These are phyloP conservation scores for Apamea epomidion DNA, from an alignment of 2,888 invertebrate species.

Conservation along the genomic window DNA sequence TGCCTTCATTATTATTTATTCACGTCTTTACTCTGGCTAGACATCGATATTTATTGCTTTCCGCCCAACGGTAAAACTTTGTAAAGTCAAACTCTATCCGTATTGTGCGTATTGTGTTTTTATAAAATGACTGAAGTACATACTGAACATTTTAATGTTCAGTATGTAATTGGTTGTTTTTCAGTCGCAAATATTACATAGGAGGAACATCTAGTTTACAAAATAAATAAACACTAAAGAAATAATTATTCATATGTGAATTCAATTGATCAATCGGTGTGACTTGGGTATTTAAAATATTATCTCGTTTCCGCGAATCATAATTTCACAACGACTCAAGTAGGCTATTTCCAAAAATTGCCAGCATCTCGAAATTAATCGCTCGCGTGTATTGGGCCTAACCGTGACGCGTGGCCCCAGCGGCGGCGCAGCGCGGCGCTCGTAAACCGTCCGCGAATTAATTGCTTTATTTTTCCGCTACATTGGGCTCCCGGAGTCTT, in stretches of 20 bases:
- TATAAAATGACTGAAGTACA: too few species aligned
- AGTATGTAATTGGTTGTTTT: not conserved
- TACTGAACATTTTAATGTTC: too few species aligned
- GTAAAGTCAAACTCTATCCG: not conserved
- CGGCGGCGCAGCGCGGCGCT: not conserved
- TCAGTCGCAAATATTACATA: not conserved
- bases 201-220: not conserved
- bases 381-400: constrained; percentile 5
- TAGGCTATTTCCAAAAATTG: not conserved
- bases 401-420: constrained; percentile 22
- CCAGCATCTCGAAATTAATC: not conserved
- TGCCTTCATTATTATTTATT: not conserved
- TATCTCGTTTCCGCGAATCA: not conserved
- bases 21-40: not conserved
- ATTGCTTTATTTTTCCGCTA: constrained; percentile 63
- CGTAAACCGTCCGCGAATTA: constrained; percentile 51
- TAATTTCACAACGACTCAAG: not conserved
- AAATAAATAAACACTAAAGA: not conserved
- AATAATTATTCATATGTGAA: not conserved
- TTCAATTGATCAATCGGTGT: not conserved
- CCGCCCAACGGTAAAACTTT: too few species aligned
- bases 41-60: not conserved
- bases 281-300: not conserved
- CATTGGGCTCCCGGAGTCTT: constrained; percentile 61
- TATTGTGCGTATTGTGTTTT: too few species aligned